phyloP scores from a whole-genome alignment of 2,888 invertebrate species.

The Drosophila barbarae region DNA sequence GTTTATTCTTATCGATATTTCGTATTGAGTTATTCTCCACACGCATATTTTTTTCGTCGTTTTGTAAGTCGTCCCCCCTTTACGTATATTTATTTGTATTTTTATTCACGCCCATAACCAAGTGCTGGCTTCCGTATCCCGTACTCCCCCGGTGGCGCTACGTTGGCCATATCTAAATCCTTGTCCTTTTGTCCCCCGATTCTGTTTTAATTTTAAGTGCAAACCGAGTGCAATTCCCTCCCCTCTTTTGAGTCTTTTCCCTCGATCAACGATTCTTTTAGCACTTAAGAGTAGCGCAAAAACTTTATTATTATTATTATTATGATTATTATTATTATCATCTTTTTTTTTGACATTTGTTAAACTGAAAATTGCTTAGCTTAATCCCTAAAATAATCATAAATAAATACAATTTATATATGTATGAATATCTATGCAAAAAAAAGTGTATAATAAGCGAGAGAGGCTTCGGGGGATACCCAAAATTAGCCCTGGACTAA shows the following conservation, averaged over 20 bases:
- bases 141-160: conserved; percentile 11
- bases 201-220: conserved; percentile 44
- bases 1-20: conserved; percentile 25
- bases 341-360: conserved; percentile 60
- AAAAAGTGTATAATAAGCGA: neutral
- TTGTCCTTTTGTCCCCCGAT: neutral
- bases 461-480: neutral
- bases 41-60: conserved; percentile 44
- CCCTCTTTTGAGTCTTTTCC: neutral
- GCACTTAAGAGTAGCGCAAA: conserved; percentile 40
- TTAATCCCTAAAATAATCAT: conserved; percentile 48
- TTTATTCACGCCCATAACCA: neutral
- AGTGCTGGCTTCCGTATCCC: conserved; percentile 13
- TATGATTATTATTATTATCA: conserved; percentile 9
- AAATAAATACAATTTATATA: conserved; percentile 59
- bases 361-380: conserved; percentile 58
- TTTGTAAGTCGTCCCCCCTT: conserved; percentile 41
- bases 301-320: conserved; percentile 31
- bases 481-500: neutral
- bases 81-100: conserved; percentile 13
- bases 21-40: conserved; percentile 13
- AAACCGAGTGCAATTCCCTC: conserved; percentile 56
- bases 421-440: conserved; percentile 28
- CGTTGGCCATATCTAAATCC: conserved; percentile 20
- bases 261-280: conserved; percentile 21